A percentile compares a stretch with the other conserved stretches of the same genome.
Conservation (phyloP, 2,113 vertebrate species). For the Mastomys coucha region DNA sequence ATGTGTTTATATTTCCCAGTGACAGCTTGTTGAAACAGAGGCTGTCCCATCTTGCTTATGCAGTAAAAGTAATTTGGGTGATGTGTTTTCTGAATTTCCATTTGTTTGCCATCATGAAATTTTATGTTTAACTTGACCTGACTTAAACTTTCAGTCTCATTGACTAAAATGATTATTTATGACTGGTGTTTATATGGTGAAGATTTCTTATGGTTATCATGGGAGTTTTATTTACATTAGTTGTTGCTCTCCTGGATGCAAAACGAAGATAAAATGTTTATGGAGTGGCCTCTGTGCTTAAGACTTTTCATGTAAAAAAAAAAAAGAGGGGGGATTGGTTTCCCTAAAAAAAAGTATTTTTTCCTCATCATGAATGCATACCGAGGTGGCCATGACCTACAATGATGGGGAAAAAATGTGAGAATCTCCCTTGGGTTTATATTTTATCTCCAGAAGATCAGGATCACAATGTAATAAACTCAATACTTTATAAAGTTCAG, state of each 20-base stretch:
- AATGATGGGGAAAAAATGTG: background rate
- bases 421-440: background rate
- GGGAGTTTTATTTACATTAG: background rate
- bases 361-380: background rate
- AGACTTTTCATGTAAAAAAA: background rate
- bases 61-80: background rate
- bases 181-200: background rate
- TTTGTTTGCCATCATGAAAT: background rate
- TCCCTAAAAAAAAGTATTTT: background rate
- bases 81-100: background rate
- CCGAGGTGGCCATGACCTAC: background rate
- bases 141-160: background rate
- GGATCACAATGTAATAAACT: background rate
- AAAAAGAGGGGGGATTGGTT: background rate
- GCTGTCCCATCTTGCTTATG: background rate
- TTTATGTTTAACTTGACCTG: background rate
- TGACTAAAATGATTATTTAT: background rate
- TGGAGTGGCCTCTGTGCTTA: background rate
- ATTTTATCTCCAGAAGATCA: background rate
- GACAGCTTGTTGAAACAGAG: background rate
- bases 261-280: background rate
- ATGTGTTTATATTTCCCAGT: background rate
- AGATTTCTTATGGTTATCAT: background rate
- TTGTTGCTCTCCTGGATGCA: background rate
- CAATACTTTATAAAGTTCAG: background rate